Base-by-base conservation (phyloP, 2,797 vertebrate genomes). In the Pipistrellus pygmaeus region DNA sequence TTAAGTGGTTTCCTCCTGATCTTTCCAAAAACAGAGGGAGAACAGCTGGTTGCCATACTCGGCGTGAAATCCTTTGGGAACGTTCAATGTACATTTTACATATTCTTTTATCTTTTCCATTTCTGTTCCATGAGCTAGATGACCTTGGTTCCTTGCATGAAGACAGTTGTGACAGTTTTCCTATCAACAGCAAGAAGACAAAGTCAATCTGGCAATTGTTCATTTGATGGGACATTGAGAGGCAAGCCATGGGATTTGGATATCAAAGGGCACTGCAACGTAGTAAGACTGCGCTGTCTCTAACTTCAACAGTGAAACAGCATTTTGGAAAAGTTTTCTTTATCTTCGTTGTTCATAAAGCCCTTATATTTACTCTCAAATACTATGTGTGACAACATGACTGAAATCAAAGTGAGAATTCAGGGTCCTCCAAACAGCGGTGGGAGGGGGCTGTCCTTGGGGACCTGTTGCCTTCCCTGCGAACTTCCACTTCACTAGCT, bases 391-490 rank as follows among this genome's bases (percentile, higher is more conserved):
- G 6, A 14, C 3, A 2, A 10, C n/a, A 3, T 0, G 30, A 53
- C 23, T 20, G 17, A 60, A 53, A 10, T 13, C 6, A 3, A 69
- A 21, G 27, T 13, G 44, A 32, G 85, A 10, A 15, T 77, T 48
- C 55, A 5, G 51, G 12, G 0, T 8, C 44, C 41, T 66, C 32
- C 11, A 18, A 9, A 46, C 6, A 69, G 53, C 0, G 1, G 21
- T 41, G 18, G 21, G 53, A 55, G 53, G 8, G 53, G 21, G 53
- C 53, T 55, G 3, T 27, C 71, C 30, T 57, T 4, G 48, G 48
- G 60, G 44, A 25, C 71, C 2, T 3, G 0, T 0, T 0, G 0
- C 2, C 0, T 32, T 27, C 21, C 75, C 77, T 17, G 27, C 14
- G 12, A 0, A 5, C 8, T 20, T 44, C 15, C 0, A 9, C 13